These are phyloP conservation scores for Drosophila yooni DNA, from an alignment of 2,888 invertebrate genomes.

Conservation along the genomic window DNA sequence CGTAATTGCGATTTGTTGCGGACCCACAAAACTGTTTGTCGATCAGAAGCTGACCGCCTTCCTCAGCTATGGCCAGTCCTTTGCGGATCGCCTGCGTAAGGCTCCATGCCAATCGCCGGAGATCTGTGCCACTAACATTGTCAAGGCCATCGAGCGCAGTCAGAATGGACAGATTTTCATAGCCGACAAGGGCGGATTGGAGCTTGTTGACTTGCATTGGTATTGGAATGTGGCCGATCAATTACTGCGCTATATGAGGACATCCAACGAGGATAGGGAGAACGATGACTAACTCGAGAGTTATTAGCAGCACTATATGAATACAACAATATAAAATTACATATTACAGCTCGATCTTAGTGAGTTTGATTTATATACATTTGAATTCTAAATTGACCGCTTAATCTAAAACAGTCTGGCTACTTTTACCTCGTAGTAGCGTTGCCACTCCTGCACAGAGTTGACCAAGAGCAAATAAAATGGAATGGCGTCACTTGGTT, in stretches of 20 bases:
- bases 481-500: not conserved
- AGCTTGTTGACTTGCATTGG: slow-evolving; percentile 69
- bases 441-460: not conserved
- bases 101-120: slow-evolving; percentile 71
- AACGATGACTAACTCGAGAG: slow-evolving; percentile 22
- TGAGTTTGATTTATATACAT: not conserved
- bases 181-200: slow-evolving; percentile 76
- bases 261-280: slow-evolving; percentile 35
- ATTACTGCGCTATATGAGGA: slow-evolving; percentile 66
- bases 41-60: slow-evolving; percentile 63
- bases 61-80: slow-evolving; percentile 66
- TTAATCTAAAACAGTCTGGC: not conserved
- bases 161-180: slow-evolving; percentile 82
- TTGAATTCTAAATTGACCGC: not conserved
- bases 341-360: not conserved
- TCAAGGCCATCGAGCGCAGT: slow-evolving; percentile 76
- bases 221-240: slow-evolving; percentile 81
- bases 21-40: slow-evolving; percentile 75
- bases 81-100: slow-evolving; percentile 63
- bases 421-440: not conserved
- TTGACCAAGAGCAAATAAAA: not conserved
- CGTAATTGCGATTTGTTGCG: slow-evolving; percentile 81
- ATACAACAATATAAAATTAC: not conserved
- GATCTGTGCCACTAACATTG: slow-evolving; percentile 77
- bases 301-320: not conserved